These are phyloP conservation scores for Lutraria rhynchaena DNA, from an alignment of 1,140 invertebrate species.

Conservation along the genomic window DNA sequence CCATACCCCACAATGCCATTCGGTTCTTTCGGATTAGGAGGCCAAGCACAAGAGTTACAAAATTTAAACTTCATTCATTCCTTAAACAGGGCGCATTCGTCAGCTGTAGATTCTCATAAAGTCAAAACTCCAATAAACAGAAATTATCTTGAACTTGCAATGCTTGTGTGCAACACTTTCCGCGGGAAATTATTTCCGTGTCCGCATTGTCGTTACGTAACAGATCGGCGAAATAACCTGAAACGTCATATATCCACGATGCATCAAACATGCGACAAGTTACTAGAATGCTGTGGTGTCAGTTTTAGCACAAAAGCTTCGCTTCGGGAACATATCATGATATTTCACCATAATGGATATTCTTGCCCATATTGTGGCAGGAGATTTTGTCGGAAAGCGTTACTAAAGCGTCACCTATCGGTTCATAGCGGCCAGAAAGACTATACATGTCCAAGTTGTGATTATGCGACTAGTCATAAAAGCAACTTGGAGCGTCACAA, in stretches of 20 bases:
- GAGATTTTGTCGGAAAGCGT: constrained; percentile 83
- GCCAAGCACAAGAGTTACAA: constrained; percentile 60
- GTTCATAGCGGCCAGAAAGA: constrained; percentile 83
- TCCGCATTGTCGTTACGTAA: constrained; percentile 82
- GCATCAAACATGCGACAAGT: constrained; percentile 81
- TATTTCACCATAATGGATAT: constrained; percentile 82
- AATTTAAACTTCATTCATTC: constrained; percentile 65
- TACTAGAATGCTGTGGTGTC: constrained; percentile 82
- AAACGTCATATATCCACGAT: constrained; percentile 83
- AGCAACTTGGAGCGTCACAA: constrained; percentile 84
- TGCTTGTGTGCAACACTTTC: constrained; percentile 80
- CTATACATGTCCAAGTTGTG: constrained; percentile 82
- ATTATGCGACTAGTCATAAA: constrained; percentile 84
- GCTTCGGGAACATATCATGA: constrained; percentile 81
- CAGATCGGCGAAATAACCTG: constrained; percentile 83
- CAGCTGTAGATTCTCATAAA: constrained; percentile 70
- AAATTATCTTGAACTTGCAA: constrained; percentile 78
- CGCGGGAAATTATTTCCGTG: constrained; percentile 80
- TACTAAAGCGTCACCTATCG: constrained; percentile 83
- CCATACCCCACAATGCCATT: constrained; percentile 68
- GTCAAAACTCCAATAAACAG: constrained; percentile 76
- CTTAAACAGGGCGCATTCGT: constrained; percentile 48
- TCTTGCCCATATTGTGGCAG: constrained; percentile 82
- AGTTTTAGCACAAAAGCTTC: constrained; percentile 82
- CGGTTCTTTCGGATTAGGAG: constrained; percentile 41